Evolutionary conservation across 2,797 vertebrate genomes (phyloP).

Genomic region (Fratercula arctica): DNA sequence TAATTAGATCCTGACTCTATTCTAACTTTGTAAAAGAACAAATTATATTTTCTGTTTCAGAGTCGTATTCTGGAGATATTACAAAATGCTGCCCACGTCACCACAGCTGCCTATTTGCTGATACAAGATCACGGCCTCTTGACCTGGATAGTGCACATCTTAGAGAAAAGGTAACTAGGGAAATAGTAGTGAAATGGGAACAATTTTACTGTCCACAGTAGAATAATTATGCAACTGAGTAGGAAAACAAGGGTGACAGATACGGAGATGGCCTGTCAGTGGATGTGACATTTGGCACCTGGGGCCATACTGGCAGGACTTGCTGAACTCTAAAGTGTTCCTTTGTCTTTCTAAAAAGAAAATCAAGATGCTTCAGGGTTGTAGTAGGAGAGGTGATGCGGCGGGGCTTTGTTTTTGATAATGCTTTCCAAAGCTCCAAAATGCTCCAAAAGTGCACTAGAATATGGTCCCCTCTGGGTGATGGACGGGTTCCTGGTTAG

Average conservation of each 20-base stretch:
- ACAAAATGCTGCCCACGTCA: constrained; percentile 77
- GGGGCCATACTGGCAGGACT: background rate
- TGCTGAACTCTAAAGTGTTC: background rate
- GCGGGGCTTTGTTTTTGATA: background rate
- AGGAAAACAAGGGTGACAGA: background rate
- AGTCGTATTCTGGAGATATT: constrained; percentile 85
- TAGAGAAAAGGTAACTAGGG: constrained; percentile 82
- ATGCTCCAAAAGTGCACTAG: background rate
- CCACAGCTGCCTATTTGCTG: constrained; percentile 87
- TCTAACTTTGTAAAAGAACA: background rate
- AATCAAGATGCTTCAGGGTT: background rate
- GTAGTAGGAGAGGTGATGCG: background rate
- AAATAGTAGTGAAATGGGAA: background rate
- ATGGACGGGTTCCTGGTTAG: background rate
- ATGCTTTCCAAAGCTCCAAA: background rate
- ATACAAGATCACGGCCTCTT: constrained; percentile 87
- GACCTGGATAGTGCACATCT: constrained; percentile 83
- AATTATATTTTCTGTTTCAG: constrained; percentile 68
- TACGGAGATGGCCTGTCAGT: background rate
- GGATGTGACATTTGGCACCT: background rate
- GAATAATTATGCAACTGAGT: background rate
- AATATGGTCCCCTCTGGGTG: background rate
- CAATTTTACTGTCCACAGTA: background rate
- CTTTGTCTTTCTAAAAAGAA: background rate
- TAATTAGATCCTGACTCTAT: background rate